phyloP scores from a whole-genome alignment of 2,113 vertebrate species.

The Erythrocebus patas region DNA sequence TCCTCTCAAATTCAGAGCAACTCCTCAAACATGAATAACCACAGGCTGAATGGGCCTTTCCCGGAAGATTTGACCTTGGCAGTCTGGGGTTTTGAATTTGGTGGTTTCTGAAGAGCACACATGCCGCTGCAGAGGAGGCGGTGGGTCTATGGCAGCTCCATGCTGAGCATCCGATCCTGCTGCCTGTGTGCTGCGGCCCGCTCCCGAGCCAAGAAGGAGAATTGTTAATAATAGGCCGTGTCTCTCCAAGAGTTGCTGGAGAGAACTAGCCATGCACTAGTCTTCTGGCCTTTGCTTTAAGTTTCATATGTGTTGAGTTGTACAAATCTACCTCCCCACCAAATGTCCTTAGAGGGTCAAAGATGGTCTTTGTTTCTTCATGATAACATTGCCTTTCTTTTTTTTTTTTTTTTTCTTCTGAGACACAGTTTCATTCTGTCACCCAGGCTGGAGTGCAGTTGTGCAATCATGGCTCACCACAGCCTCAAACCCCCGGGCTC shows the following conservation, averaged over 20 bases:
- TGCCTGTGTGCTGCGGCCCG: background rate
- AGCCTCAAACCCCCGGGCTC: too few species aligned
- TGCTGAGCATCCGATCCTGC: background rate
- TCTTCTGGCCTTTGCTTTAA: background rate
- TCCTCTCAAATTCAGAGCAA: slow-evolving; percentile 14
- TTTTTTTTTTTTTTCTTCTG: too few species aligned
- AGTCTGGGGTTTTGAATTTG: slow-evolving; percentile 20
- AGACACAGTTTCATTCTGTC: too few species aligned
- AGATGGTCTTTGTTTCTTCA: background rate
- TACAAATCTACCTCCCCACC: background rate
- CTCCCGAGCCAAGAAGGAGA: background rate
- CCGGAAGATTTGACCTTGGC: background rate
- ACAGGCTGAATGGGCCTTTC: background rate
- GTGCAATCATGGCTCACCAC: too few species aligned
- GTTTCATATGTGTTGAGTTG: background rate
- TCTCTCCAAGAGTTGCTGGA: background rate
- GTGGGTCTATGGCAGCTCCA: background rate
- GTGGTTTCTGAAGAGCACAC: slow-evolving; percentile 20
- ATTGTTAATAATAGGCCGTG: background rate
- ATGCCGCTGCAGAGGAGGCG: background rate
- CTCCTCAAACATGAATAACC: background rate
- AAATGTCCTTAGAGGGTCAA: background rate
- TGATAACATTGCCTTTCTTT: background rate
- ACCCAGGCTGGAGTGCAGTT: too few species aligned
- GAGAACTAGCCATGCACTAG: background rate